Conservation (phyloP, 2,888 invertebrate genomes). For the Protophormia terraenovae region DNA sequence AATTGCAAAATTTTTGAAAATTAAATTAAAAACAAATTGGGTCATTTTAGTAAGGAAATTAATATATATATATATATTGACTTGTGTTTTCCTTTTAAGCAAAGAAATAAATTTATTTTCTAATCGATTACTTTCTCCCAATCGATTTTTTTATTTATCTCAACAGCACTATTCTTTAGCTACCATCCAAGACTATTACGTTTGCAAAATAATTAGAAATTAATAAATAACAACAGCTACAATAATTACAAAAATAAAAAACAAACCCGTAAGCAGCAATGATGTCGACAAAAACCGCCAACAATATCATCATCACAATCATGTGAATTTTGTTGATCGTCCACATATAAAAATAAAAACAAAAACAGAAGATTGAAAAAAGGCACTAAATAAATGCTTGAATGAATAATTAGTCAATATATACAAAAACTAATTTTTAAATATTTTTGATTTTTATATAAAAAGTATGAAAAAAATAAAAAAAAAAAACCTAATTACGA, state of each 20-base stretch:
- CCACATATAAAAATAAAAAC: constrained; percentile 9
- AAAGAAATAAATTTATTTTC: no score
- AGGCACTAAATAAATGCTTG: constrained; percentile 3
- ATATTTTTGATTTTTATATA: constrained; percentile 52
- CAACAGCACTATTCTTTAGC: background rate
- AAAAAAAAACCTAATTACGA: background rate
- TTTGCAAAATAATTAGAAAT: constrained; percentile 31
- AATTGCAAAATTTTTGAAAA: background rate
- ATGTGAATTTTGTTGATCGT: constrained; percentile 35
- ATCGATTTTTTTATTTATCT: background rate
- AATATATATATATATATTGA: no score
- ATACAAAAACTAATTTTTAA: constrained; percentile 43
- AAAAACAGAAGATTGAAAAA: background rate
- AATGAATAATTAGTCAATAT: constrained; percentile 57
- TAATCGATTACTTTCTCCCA: background rate
- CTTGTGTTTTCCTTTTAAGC: no score
- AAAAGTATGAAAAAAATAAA: constrained; percentile 21
- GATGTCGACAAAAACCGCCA: constrained; percentile 7
- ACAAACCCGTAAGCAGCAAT: background rate
- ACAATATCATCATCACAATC: constrained; percentile 48
- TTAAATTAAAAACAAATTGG: background rate
- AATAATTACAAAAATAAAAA: constrained; percentile 16
- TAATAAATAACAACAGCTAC: constrained; percentile 39
- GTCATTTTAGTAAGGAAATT: no score
- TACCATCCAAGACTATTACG: constrained; percentile 19